Evolutionary conservation across 2,888 invertebrate species (phyloP).

Genomic region (Corbicula japonica): DNA sequence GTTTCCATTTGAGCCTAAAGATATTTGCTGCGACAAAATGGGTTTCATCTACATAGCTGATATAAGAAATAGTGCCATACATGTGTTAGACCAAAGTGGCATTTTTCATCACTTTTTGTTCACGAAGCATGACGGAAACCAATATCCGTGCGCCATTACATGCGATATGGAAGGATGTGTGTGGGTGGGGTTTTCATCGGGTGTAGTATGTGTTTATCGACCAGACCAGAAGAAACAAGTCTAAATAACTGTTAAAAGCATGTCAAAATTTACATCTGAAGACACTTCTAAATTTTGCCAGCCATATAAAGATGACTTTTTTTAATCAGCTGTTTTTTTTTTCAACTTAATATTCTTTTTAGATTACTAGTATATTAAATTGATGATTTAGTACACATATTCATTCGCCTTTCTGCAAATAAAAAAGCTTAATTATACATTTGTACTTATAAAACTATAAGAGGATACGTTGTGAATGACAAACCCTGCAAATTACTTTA

Average conservation of each 20-base stretch:
- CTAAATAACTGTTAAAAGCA: neutral
- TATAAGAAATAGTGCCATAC: constrained; percentile 58
- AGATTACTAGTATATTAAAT: no score
- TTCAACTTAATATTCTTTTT: no score
- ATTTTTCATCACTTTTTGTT: constrained; percentile 57
- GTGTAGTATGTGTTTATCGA: constrained; percentile 46
- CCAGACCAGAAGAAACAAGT: constrained; percentile 8
- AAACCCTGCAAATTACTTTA: no score
- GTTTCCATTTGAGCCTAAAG: constrained; percentile 55
- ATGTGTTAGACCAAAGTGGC: constrained; percentile 56
- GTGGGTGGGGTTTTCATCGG: constrained; percentile 60
- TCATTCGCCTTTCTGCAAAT: no score
- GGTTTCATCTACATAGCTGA: constrained; percentile 59
- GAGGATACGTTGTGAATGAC: no score
- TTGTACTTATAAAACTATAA: no score
- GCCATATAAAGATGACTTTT: no score
- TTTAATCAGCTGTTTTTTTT: no score
- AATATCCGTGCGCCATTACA: constrained; percentile 51
- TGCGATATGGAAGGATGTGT: constrained; percentile 56
- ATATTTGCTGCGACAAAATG: constrained; percentile 54
- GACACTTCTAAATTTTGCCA: no score
- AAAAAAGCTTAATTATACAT: no score
- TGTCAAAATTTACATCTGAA: no score
- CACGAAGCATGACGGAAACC: constrained; percentile 50
- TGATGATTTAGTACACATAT: no score